Percentiles rank a stretch among this genome's conserved stretches.
phyloP scores from a whole-genome alignment of 1,140 invertebrate genomes.

The Gryon sp. region DNA sequence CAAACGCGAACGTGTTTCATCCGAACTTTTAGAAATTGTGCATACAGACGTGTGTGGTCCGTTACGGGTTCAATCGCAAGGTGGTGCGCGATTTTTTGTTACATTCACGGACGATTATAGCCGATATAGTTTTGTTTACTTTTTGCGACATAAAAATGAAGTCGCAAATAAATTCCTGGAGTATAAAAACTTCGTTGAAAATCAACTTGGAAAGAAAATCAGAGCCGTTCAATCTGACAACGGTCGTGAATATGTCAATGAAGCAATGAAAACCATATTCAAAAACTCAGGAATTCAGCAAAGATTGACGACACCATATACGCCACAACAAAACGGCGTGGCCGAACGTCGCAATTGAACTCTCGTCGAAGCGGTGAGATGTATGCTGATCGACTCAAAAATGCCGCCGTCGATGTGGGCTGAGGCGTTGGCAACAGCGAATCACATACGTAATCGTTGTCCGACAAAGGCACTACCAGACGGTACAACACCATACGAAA shows the following conservation, averaged over 20 bases:
- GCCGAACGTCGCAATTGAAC: background rate
- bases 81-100: background rate
- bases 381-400: constrained; percentile 32
- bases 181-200: constrained; percentile 51
- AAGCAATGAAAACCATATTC: background rate
- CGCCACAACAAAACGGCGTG: constrained; percentile 12
- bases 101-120: constrained; percentile 7
- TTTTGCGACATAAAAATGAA: constrained; percentile 36
- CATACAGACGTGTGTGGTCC: constrained; percentile 7
- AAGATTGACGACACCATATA: background rate
- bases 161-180: constrained; percentile 69
- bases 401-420: constrained; percentile 9
- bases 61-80: background rate
- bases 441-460: constrained; percentile 6
- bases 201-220: too few relatives aligned
- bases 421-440: constrained; percentile 6
- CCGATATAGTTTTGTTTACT: background rate
- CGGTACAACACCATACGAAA: background rate
- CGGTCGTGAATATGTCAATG: background rate
- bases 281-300: background rate
- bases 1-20: background rate
- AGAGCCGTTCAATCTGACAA: background rate
- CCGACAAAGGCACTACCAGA: background rate
- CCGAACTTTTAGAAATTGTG: background rate
- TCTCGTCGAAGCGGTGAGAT: constrained; percentile 45